Evolutionary conservation across 2,888 invertebrate genomes (phyloP), one percentile per base, ranked within the genome.

Genomic region (Caenorhabditis wallacei): DNA sequence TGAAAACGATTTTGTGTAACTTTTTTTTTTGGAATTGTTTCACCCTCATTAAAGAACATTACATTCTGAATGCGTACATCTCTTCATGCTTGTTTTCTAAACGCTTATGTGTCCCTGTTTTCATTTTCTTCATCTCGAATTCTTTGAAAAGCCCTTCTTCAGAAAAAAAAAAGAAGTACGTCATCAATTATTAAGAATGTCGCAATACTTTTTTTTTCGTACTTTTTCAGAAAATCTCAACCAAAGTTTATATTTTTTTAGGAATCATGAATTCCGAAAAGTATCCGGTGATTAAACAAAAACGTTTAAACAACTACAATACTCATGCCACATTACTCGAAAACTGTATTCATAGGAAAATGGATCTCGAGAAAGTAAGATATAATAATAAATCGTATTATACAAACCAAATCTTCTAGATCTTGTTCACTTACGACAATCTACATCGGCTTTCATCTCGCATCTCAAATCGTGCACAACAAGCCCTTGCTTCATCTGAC

Each of bases 301-400:
- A 30, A 3, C 30, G 8, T 30, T 8, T 30, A 8, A 30, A 30
- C 30, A 30, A 3, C 8, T 5, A 8, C 4, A 30, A 30, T 8
- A 30, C 30, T 30, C 3, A 3, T 30, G 30, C 30, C 8, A 5
- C 30, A 30, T 8, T 30, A 30, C 30, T 30, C 30, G 30, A 30
- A 8, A 30, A 30, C 30, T 5, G 4, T 30, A 40, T 40, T 48
- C 18, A 8, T 48, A 48, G 46, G 46, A 48, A 48, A 18, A 3
- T 24, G 2, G 57, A 70, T 13, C 18, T 70, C 10, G 70, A 70
- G 26, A 70, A 70, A 48, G 70, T 70, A 16, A 43, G n/a, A 18
- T 10, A 8, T 40, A 40, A 13, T 40, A 40, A 13, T 5, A 2
- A 8, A 4, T 18, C 20, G 35, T 22, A 24, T 53, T 30, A 26